Percentiles rank a stretch among this genome's conserved stretches.
These are phyloP conservation scores for Poecilia gillii DNA, from an alignment of 2,797 vertebrate species.

Conservation along the genomic window DNA sequence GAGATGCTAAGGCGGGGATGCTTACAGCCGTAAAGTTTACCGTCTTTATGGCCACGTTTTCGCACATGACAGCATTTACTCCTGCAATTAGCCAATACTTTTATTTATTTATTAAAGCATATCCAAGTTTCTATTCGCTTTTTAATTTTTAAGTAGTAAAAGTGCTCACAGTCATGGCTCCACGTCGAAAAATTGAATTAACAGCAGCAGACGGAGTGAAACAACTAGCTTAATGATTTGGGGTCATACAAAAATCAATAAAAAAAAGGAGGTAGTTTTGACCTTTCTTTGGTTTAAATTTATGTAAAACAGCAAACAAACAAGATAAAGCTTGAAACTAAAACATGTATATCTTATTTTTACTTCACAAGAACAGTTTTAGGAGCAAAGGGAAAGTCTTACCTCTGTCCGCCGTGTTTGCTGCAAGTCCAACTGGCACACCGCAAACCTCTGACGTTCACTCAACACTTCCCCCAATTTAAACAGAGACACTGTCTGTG, in stretches of 20 bases:
- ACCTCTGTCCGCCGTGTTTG: conserved; percentile 55
- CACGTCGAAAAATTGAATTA: not conserved
- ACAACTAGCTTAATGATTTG: not conserved
- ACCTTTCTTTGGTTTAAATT: not conserved
- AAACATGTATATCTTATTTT: not conserved
- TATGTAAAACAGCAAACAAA: not conserved
- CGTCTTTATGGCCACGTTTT: not conserved
- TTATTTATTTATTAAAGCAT: not conserved
- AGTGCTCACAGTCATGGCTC: not conserved
- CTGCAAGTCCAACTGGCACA: conserved; percentile 38
- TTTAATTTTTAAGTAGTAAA: not conserved
- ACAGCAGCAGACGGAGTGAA: not conserved
- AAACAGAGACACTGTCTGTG: conserved; percentile 33
- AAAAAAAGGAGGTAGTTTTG: not conserved
- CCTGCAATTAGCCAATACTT: not conserved
- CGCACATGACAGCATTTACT: not conserved
- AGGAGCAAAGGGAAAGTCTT: conserved; percentile 21
- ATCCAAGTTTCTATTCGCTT: not conserved
- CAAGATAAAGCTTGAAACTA: not conserved
- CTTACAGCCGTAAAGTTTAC: conserved; percentile 1
- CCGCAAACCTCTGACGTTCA: conserved; percentile 38
- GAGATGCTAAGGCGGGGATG: conserved; percentile 12
- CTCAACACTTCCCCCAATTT: conserved; percentile 62
- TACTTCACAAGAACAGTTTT: not conserved
- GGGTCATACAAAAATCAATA: not conserved